Base-by-base conservation (phyloP, 2,113 vertebrate species). In the Spea multiplicata region DNA sequence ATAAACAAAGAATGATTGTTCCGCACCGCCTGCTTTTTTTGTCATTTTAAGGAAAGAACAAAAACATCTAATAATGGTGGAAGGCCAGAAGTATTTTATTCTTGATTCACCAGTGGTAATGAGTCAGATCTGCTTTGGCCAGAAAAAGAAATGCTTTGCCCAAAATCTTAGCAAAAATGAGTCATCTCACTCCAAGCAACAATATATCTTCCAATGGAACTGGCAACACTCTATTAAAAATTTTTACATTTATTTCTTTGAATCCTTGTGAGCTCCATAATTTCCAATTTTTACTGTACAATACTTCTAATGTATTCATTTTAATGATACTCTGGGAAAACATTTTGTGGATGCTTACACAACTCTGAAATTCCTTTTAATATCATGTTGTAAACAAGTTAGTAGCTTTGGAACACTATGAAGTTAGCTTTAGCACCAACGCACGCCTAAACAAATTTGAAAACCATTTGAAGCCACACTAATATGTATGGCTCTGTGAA, bases 91-190 rank as follows among this genome's bases (percentile, higher is more conserved):
- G 88, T 84, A 83, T 91, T 91, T 90, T 89, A 90, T 93, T 84
- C 86, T 87, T 86, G 89, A 88, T 89, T 88, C 90, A 86, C 87
- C 85, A 88, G 88, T 89, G 90, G 89, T 92, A 91, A 88, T 91
- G 90, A 93, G 88, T 93, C 89, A 92, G 91, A 93, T 92, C 91
- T 86, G 85, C 89, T 83, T 86, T 92, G 90, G 92, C 90, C 86
- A 90, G 88, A 80, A 90, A 93, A 92, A 89, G 85, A 88, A 61
- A 75, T 81, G 84, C 86, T 87, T 91, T 92, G 87, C 91, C 89
- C 91, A 92, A 90, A 92, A 89, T 88, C 83, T 83, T 81, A 89
- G 85, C 82, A 88, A 82, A 90, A 91, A 79, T 91, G 91, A 93
- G 87, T 92, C 88, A 92, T 93, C 88, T 90, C 80, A 83, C 87